Percentiles rank a stretch among this genome's conserved stretches.
Conservation (phyloP, 2,797 vertebrate species). For the Sebastes vulpes region DNA sequence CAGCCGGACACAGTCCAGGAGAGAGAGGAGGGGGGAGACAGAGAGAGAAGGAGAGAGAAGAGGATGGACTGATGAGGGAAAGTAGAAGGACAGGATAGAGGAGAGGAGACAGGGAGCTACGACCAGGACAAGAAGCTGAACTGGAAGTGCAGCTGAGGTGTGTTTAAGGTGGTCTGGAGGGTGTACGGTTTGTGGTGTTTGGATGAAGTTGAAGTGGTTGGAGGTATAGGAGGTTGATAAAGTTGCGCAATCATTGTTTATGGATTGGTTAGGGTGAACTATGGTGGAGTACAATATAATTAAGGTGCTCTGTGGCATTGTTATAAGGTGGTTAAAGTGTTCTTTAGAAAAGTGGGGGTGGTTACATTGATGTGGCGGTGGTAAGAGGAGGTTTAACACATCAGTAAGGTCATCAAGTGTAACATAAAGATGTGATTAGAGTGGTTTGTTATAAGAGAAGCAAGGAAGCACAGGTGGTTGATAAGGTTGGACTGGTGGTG, state of each 20-base stretch:
- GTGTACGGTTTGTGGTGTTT: not conserved
- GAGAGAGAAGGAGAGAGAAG: constrained; percentile 39
- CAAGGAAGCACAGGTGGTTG: too few species aligned
- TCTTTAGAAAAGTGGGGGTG: not conserved
- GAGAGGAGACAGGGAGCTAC: not conserved
- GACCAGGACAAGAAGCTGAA: not conserved
- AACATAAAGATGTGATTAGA: not conserved
- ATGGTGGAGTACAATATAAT: not conserved
- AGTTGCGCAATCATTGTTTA: not conserved
- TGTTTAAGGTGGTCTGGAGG: constrained; percentile 6
- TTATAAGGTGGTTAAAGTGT: not conserved
- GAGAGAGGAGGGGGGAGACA: constrained; percentile 31
- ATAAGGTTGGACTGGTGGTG: not conserved
- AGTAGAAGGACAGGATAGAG: not conserved
- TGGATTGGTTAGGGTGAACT: not conserved
- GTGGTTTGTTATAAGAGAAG: not conserved
- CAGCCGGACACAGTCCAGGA: not conserved
- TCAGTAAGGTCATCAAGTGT: not conserved
- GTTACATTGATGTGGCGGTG: not conserved
- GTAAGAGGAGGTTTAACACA: not conserved
- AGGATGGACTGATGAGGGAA: constrained; percentile 29
- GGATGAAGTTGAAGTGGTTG: not conserved
- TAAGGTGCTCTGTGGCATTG: not conserved
- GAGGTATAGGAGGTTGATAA: not conserved
- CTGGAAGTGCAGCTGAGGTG: not conserved